These are phyloP conservation scores for Xiphophorus couchianus DNA, from an alignment of 2,113 vertebrate genomes.

Conservation along the genomic window DNA sequence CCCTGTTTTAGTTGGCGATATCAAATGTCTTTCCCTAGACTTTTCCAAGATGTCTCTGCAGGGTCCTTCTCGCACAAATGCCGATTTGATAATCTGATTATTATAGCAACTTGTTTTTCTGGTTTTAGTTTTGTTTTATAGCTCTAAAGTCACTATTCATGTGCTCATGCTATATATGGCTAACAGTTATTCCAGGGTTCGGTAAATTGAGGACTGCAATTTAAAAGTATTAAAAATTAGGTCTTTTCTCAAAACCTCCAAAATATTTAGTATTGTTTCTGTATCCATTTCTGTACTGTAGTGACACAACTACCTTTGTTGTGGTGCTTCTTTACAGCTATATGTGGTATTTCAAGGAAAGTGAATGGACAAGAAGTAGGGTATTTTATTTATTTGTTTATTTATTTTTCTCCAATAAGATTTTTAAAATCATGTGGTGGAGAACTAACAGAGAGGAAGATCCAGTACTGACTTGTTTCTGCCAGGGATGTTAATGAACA, in stretches of 20 bases:
- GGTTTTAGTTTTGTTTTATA: not conserved
- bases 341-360: not conserved
- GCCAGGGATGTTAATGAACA: not conserved
- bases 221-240: too few species aligned
- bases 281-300: too few species aligned
- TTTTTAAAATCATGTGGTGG: not conserved
- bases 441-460: not conserved
- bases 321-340: too few species aligned
- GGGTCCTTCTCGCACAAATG: not conserved
- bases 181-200: not conserved
- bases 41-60: constrained; percentile 25
- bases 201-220: too few species aligned
- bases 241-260: too few species aligned
- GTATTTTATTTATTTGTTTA: too few species aligned
- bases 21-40: constrained; percentile 59
- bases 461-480: not conserved
- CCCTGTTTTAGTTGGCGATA: constrained; percentile 61
- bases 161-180: too few species aligned
- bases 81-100: not conserved
- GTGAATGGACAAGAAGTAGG: not conserved
- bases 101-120: not conserved
- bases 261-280: too few species aligned
- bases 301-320: too few species aligned
- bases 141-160: not conserved
- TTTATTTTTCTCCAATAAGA: too few species aligned